Percentiles rank a stretch among this genome's conserved stretches.
phyloP scores from a whole-genome alignment of 2,888 invertebrate genomes.

The Parthenolecanium corni region DNA sequence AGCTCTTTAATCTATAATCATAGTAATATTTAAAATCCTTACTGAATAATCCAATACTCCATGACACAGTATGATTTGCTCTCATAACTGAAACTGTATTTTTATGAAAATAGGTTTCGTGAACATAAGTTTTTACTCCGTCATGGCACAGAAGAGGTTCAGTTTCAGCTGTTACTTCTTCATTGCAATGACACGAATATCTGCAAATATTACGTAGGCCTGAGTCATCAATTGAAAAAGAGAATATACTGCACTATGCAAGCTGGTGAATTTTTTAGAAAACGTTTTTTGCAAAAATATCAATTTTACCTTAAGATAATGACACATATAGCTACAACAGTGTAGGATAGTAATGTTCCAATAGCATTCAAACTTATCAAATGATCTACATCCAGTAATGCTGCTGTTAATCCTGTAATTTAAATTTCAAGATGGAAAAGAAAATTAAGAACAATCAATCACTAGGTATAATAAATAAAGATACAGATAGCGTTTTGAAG shows the following conservation, averaged over 20 bases:
- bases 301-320: slow-evolving; percentile 57
- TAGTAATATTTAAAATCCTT: no score
- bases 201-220: no score
- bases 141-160: no score
- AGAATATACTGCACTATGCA: background rate
- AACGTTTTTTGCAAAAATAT: background rate
- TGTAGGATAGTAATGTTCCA: slow-evolving; percentile 73
- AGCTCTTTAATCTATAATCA: no score
- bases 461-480: background rate
- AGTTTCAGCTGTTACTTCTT: no score
- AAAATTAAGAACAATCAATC: background rate
- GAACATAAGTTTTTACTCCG: no score
- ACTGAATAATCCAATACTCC: background rate
- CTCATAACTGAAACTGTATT: no score
- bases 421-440: background rate
- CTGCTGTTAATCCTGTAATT: slow-evolving; percentile 58
- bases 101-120: no score
- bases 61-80: no score
- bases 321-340: slow-evolving; percentile 79
- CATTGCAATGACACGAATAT: no score
- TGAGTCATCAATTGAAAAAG: background rate
- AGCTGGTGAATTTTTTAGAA: no score
- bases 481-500: background rate
- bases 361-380: slow-evolving; percentile 86
- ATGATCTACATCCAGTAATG: slow-evolving; percentile 68